Evolutionary conservation across 2,888 invertebrate species (phyloP), one percentile per base, ranked within the genome.

Genomic region (Scaptomyza parva): DNA sequence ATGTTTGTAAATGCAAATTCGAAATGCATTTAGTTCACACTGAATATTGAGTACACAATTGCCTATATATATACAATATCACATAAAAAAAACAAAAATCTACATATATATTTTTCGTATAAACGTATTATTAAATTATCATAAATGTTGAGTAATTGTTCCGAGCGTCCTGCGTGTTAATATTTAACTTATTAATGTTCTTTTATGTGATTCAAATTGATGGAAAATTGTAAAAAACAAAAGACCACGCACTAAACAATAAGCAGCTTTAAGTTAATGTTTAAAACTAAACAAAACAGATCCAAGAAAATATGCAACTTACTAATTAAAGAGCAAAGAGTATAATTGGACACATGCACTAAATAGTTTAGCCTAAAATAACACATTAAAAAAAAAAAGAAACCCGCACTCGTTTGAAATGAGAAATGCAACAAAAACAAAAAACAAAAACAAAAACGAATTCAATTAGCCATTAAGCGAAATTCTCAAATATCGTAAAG

Each of bases 261-360:
- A 86, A 86, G 68, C 80, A 86, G 74, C 71, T 80, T 82, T 82
- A 82, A 86, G 82, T 86, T 79, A 70, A 83, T 74, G 66, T 82
- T 67, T 76, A 85, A 58, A 60, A 58, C 50, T 82, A 58, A 60
- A 55, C 50, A 28, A 43, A 57, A 18, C 44, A n/a, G n/a, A n/a
- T n/a, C n/a, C 28, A 45, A 51, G 30, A 22, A 41, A 59, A 51
- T 65, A 62, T 20, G 72, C 59, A 67, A 86, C 65, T 69, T 69
- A 67, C 84, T 83, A 83, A 71, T 72, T 79, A 59, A 59, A 69
- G 54, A 59, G 63, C 69, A 64, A 66, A 41, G 43, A 50, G 37
- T 52, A 61, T 70, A 60, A 58, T 62, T 62, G 68, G 58, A 70
- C 72, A 81, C 67, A 82, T 70, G 80, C 81, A 86, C 83, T 72